These are phyloP conservation scores for Castor canadensis DNA, from an alignment of 2,113 vertebrate species.

Conservation along the genomic window DNA sequence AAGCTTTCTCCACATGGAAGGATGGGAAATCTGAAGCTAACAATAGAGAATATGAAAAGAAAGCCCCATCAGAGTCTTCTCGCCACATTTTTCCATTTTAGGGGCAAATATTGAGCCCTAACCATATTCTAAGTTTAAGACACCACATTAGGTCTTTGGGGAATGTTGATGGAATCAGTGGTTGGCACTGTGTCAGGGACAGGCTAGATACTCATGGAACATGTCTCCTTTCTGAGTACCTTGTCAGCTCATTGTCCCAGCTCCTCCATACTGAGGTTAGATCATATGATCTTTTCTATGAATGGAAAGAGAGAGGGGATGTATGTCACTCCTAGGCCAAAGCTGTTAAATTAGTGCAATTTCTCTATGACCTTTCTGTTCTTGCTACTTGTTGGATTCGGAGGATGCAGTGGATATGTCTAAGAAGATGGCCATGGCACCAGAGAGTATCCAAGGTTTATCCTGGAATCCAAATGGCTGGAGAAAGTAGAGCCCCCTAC, in stretches of 20 bases:
- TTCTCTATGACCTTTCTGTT: not conserved
- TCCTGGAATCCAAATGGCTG: not conserved
- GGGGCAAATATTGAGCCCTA: not conserved
- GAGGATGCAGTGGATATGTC: not conserved
- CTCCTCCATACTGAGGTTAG: not conserved
- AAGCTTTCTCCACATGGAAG: not conserved
- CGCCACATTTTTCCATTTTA: not conserved
- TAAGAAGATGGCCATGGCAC: not conserved
- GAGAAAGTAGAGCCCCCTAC: not conserved
- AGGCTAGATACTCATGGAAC: not conserved
- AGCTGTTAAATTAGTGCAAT: not conserved
- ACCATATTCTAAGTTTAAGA: not conserved
- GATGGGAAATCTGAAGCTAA: not conserved
- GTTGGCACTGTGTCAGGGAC: not conserved
- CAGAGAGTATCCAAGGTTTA: not conserved
- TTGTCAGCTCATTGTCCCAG: not conserved
- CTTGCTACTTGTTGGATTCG: not conserved
- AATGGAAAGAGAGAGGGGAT: not conserved
- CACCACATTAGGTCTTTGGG: not conserved
- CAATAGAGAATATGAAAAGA: not conserved
- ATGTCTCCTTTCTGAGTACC: not conserved
- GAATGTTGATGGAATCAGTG: not conserved
- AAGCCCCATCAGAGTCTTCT: not conserved
- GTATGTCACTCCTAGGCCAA: not conserved
- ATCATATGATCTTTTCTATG: not conserved